Evolutionary conservation across 2,888 invertebrate species (phyloP).

Genomic region (Eupithecia dodoneata): DNA sequence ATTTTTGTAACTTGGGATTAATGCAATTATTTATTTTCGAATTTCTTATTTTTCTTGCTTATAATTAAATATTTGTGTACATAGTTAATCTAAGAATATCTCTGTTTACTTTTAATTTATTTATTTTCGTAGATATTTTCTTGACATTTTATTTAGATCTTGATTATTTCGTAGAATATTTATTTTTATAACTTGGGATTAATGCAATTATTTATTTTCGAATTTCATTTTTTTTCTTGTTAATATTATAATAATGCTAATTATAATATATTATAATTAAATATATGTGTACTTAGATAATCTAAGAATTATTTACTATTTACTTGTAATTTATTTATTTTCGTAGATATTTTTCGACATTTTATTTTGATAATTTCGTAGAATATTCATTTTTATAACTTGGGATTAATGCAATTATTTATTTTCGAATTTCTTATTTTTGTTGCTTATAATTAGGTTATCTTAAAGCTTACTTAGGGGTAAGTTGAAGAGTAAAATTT

Average conservation of each 20-base stretch:
- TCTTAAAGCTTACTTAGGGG: not conserved
- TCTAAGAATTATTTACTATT: not conserved
- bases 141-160: not conserved
- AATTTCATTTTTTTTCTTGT: no score
- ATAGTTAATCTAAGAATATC: not conserved
- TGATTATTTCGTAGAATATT: not conserved
- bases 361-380: not conserved
- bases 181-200: not conserved
- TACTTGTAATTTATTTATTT: not conserved
- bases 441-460: not conserved
- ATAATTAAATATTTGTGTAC: not conserved
- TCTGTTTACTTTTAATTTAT: not conserved
- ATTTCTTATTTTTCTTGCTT: not conserved
- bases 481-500: not conserved
- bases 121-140: slow-evolving; percentile 1
- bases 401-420: not conserved
- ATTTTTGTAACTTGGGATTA: not conserved
- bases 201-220: slow-evolving; percentile 1
- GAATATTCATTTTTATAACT: slow-evolving; percentile 1
- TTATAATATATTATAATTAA: no score
- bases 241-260: no score
- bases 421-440: not conserved
- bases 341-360: not conserved
- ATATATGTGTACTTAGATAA: not conserved
- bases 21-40: not conserved